Conservation (phyloP, 2,888 invertebrate species). For the Psylliodes chrysocephalus region DNA sequence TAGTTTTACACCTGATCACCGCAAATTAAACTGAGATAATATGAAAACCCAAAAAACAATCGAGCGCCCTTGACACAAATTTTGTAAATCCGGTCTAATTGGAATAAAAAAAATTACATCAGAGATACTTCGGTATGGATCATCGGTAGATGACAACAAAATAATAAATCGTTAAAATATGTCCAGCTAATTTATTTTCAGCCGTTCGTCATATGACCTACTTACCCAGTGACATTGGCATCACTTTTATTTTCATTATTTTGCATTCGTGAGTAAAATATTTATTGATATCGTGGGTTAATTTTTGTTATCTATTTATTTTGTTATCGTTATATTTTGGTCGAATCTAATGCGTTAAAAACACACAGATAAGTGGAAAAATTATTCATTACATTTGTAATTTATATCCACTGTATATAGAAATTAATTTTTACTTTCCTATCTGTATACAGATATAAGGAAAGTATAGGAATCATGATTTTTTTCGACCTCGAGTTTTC, state of each 20-base stretch:
- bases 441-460: too few species aligned
- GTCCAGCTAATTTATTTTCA: constrained; percentile 34
- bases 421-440: too few species aligned
- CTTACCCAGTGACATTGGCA: constrained; percentile 71
- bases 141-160: constrained; percentile 25
- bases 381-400: too few species aligned
- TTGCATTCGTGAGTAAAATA: constrained; percentile 56
- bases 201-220: constrained; percentile 66
- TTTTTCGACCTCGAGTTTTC: too few species aligned
- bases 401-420: too few species aligned
- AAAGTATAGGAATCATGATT: too few species aligned
- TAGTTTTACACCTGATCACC: constrained; percentile 22
- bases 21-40: constrained; percentile 20
- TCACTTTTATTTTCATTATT: constrained; percentile 62
- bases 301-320: too few species aligned
- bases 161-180: constrained; percentile 31
- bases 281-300: constrained; percentile 34
- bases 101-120: constrained; percentile 28
- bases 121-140: not conserved
- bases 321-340: too few species aligned
- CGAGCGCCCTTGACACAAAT: constrained; percentile 38
- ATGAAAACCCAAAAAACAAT: constrained; percentile 24
- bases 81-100: constrained; percentile 26
- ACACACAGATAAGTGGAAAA: too few species aligned
- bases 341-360: too few species aligned